A percentile compares a stretch with the other conserved stretches of the same genome.
phyloP scores from a whole-genome alignment of 2,797 vertebrate species.

The Microhierax caerulescens region DNA sequence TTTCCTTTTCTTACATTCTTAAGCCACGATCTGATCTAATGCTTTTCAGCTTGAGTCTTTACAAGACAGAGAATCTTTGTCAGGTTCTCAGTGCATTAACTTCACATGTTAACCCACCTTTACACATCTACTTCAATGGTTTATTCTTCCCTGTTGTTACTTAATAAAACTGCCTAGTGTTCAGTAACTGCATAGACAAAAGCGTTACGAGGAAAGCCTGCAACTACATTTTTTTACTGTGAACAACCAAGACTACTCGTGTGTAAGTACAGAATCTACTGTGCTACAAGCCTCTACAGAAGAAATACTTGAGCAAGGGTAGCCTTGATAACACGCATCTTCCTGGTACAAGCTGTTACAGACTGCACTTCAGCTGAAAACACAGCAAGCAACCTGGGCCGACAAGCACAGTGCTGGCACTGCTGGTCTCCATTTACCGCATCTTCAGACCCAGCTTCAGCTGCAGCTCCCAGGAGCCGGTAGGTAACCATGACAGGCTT shows the following conservation, averaged over 20 bases:
- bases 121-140: neutral
- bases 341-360: neutral
- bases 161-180: neutral
- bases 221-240: neutral
- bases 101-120: neutral
- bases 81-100: neutral
- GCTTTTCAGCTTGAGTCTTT: neutral
- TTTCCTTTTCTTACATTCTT: neutral
- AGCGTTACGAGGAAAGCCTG: neutral
- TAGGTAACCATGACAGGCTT: neutral
- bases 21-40: neutral
- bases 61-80: neutral
- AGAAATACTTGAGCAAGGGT: neutral
- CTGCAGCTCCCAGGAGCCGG: fast-evolving
- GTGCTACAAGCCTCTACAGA: neutral
- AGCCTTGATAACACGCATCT: neutral
- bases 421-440: neutral
- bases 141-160: neutral
- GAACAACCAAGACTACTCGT: neutral
- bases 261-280: neutral
- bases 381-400: neutral
- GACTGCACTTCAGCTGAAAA: neutral
- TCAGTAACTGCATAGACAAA: neutral
- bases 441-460: neutral
- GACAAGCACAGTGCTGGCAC: neutral